These are phyloP conservation scores for Ictalurus punctatus DNA, from an alignment of 2,113 vertebrate genomes.

Conservation along the genomic window DNA sequence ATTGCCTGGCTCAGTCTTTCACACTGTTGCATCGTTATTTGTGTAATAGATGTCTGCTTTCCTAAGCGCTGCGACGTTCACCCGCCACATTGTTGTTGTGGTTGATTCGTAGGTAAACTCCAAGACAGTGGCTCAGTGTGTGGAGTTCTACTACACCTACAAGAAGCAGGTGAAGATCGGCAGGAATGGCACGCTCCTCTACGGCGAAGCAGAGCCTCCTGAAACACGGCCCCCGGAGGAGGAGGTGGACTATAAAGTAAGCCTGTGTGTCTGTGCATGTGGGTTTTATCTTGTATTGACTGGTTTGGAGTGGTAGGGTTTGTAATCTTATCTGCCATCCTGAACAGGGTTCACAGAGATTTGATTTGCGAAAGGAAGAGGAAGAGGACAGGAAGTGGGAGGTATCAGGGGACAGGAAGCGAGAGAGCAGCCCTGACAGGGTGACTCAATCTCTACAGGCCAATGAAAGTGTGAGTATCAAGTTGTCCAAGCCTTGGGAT, in stretches of 20 bases:
- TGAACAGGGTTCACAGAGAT: slow-evolving; percentile 66
- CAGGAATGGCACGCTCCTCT: slow-evolving; percentile 86
- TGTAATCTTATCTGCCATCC: slow-evolving; percentile 8
- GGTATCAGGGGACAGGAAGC: slow-evolving; percentile 77
- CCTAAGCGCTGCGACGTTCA: not conserved
- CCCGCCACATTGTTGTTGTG: not conserved
- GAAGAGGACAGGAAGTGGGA: slow-evolving; percentile 77
- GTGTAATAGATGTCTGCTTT: not conserved
- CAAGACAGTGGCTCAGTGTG: slow-evolving; percentile 94
- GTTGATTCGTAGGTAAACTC: slow-evolving; percentile 83
- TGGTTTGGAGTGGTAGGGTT: not conserved
- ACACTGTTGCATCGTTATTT: not conserved
- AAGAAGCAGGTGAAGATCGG: slow-evolving; percentile 97
- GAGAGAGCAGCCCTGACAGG: slow-evolving; percentile 60
- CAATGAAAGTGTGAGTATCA: slow-evolving; percentile 76
- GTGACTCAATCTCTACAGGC: slow-evolving; percentile 73
- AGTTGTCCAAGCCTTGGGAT: not conserved
- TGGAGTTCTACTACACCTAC: slow-evolving; percentile 97
- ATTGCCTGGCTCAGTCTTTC: not conserved
- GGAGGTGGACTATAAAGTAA: slow-evolving; percentile 85
- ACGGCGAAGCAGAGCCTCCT: slow-evolving; percentile 80
- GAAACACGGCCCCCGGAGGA: slow-evolving; percentile 77
- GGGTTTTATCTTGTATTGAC: not conserved
- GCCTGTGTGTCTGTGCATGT: slow-evolving; percentile 22
- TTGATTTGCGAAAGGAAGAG: slow-evolving; percentile 69